Conservation (phyloP, 2,797 vertebrate genomes). For the Peromyscus aztecus region DNA sequence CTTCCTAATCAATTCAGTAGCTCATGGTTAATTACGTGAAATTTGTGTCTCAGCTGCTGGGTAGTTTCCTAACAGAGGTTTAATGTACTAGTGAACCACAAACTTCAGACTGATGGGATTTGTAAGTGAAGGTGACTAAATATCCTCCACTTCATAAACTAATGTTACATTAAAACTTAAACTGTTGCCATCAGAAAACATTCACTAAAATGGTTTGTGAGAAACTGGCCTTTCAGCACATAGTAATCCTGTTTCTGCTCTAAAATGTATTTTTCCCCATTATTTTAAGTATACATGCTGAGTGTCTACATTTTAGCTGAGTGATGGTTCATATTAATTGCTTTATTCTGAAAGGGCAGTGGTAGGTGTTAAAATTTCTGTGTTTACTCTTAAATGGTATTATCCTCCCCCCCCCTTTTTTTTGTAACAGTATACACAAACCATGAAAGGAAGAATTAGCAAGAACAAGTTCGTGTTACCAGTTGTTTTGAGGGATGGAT, state of each 20-base stretch:
- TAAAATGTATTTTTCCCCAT: constrained; percentile 23
- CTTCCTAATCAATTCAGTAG: constrained; percentile 13
- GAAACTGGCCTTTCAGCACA: neutral
- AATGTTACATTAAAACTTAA: constrained; percentile 53
- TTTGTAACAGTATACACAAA: neutral
- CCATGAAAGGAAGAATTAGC: constrained; percentile 19
- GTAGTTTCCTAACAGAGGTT: neutral
- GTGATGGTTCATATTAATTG: neutral
- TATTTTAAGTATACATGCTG: constrained; percentile 15
- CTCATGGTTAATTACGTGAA: constrained; percentile 5
- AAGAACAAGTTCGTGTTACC: constrained; percentile 36
- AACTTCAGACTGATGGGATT: neutral
- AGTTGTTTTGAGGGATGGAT: neutral
- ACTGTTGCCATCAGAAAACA: constrained; percentile 38
- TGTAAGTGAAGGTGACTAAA: constrained; percentile 37
- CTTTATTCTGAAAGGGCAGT: neutral
- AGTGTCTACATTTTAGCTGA: neutral
- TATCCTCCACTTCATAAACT: constrained; percentile 22
- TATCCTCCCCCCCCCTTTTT: neutral
- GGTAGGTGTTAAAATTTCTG: neutral
- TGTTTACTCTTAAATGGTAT: constrained; percentile 17
- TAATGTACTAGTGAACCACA: neutral
- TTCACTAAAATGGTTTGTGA: neutral
- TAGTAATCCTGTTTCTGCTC: neutral
- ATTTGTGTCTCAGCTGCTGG: constrained; percentile 37